Conservation (phyloP, 2,797 vertebrate species). For the Chiloscyllium punctatum region DNA sequence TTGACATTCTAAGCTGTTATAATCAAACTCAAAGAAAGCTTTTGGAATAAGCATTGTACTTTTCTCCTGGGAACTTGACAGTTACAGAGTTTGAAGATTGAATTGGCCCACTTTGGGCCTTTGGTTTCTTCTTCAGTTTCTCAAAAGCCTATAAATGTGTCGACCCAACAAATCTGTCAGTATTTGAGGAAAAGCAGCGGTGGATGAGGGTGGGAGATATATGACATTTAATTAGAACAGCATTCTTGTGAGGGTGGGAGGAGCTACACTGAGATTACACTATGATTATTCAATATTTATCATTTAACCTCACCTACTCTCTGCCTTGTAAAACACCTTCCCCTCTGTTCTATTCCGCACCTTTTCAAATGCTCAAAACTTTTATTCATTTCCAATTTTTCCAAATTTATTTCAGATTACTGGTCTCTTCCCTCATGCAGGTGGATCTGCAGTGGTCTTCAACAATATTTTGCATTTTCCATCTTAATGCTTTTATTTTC, state of each 20-base stretch:
- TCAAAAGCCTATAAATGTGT: not conserved
- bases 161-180: not conserved
- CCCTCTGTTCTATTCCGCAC: not conserved
- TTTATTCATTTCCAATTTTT: too few relatives aligned
- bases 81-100: not conserved
- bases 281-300: too few relatives aligned
- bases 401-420: not conserved
- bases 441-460: not conserved
- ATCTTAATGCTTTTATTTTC: not conserved
- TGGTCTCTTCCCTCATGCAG: not conserved
- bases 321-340: not conserved
- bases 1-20: not conserved
- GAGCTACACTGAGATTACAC: not conserved
- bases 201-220: not conserved
- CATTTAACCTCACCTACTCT: not conserved
- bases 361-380: too few relatives aligned
- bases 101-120: not conserved
- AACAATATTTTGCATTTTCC: not conserved
- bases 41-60: not conserved
- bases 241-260: not conserved
- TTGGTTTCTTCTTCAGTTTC: not conserved
- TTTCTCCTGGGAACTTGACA: not conserved
- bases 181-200: not conserved
- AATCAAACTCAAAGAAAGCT: not conserved
- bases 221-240: not conserved